These are phyloP conservation scores for Atrina japonica DNA, from an alignment of 2,888 invertebrate genomes.

Conservation along the genomic window DNA sequence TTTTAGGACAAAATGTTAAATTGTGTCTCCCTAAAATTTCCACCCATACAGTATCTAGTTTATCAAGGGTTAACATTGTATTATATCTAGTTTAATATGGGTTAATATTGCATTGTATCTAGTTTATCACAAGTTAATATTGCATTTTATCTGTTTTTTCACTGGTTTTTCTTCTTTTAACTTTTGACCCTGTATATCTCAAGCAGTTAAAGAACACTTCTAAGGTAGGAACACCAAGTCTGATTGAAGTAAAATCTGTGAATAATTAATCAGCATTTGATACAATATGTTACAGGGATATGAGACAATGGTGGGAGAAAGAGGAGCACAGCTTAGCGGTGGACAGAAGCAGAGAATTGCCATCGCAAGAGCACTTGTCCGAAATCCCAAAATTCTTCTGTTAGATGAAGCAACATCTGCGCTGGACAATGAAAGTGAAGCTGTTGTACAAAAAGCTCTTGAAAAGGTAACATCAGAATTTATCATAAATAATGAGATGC, in stretches of 20 bases:
- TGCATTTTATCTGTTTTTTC: too few species aligned
- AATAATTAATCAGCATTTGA: too few species aligned
- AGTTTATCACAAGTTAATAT: not conserved
- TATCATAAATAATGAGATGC: not conserved
- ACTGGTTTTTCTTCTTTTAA: too few species aligned
- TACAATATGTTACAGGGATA: constrained; percentile 78
- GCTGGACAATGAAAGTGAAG: constrained; percentile 90
- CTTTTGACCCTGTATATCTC: too few species aligned
- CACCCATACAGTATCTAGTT: too few species aligned
- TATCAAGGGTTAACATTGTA: not conserved
- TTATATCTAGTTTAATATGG: too few species aligned
- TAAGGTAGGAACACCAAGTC: too few species aligned
- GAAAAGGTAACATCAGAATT: constrained; percentile 80
- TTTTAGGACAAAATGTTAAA: too few species aligned
- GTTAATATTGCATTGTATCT: constrained; percentile 42
- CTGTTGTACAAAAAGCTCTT: constrained; percentile 89
- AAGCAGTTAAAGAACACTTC: too few species aligned
- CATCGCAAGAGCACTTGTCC: constrained; percentile 81
- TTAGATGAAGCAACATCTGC: constrained; percentile 92
- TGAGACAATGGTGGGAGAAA: constrained; percentile 79
- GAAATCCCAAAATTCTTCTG: constrained; percentile 86
- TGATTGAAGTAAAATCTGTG: too few species aligned
- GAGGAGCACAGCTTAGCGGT: constrained; percentile 79
- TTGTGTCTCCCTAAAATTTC: too few species aligned
- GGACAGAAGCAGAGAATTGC: constrained; percentile 79